A percentile compares a stretch with the other conserved stretches of the same genome.
Conservation (phyloP, 2,797 vertebrate genomes). For the Poeciliopsis paucimaculata region DNA sequence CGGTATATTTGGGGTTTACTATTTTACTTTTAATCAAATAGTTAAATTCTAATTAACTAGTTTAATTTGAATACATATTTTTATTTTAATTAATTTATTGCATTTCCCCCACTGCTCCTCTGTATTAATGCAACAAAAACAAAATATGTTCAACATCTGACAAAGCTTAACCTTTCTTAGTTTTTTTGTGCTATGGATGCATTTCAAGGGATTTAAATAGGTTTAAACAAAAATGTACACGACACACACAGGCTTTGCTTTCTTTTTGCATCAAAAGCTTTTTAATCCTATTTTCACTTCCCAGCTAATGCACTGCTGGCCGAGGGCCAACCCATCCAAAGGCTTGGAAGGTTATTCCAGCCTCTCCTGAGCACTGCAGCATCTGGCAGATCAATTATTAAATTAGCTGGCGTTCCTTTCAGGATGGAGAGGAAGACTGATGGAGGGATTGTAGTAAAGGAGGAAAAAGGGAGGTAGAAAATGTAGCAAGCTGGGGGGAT, state of each 20-base stretch:
- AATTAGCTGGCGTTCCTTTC: slow-evolving; percentile 80
- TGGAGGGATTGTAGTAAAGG: slow-evolving; percentile 60
- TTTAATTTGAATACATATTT: background rate
- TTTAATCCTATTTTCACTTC: slow-evolving; percentile 79
- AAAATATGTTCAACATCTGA: slow-evolving; percentile 1
- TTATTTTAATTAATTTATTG: background rate
- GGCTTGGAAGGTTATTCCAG: slow-evolving; percentile 77
- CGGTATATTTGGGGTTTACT: background rate
- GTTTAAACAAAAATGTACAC: slow-evolving; percentile 58
- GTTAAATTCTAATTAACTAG: background rate
- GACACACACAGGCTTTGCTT: slow-evolving; percentile 42
- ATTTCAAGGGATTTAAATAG: slow-evolving; percentile 54
- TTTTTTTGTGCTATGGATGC: slow-evolving; percentile 13
- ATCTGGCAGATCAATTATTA: slow-evolving; percentile 86
- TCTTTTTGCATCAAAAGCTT: slow-evolving; percentile 72
- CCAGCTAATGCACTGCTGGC: slow-evolving; percentile 79
- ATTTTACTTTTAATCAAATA: background rate
- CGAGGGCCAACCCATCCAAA: slow-evolving; percentile 71
- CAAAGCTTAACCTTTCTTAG: slow-evolving; percentile 7
- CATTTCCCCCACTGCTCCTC: slow-evolving; percentile 1
- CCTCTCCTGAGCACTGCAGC: slow-evolving; percentile 80
- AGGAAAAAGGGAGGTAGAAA: slow-evolving; percentile 37
- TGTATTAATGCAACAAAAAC: slow-evolving; percentile 9
- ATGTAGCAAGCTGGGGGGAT: slow-evolving; percentile 28
- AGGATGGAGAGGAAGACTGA: slow-evolving; percentile 68